Percentiles rank a stretch among this genome's conserved stretches.
Evolutionary conservation across 2,888 invertebrate genomes (phyloP).

Genomic region (Euproctis similis): DNA sequence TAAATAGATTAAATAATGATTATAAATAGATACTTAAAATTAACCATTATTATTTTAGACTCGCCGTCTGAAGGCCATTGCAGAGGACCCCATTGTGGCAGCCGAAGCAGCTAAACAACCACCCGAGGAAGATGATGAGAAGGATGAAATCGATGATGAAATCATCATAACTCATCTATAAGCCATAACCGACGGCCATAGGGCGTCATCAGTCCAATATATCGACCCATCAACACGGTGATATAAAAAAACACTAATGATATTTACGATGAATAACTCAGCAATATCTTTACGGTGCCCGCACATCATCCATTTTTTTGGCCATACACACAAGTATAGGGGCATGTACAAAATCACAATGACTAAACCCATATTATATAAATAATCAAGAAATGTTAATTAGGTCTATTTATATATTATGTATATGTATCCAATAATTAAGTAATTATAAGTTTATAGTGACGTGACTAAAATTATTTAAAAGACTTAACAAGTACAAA

Average conservation of each 20-base stretch:
- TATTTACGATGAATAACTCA: conserved; percentile 6
- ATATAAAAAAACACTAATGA: conserved; percentile 10
- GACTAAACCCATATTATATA: conserved; percentile 25
- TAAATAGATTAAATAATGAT: not conserved
- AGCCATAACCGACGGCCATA: conserved; percentile 15
- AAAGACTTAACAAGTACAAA: conserved; percentile 52
- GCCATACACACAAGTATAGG: conserved; percentile 26
- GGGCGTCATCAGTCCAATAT: conserved; percentile 3
- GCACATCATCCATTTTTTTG: conserved; percentile 17
- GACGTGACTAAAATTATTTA: conserved; percentile 24
- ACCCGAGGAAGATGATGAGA: conserved; percentile 88
- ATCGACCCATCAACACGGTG: conserved; percentile 4
- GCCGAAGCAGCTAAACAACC: conserved; percentile 81
- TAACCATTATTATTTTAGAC: conserved; percentile 50
- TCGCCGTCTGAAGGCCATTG: conserved; percentile 83
- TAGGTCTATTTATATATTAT: conserved; percentile 48
- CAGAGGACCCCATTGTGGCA: conserved; percentile 77
- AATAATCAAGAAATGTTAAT: conserved; percentile 46
- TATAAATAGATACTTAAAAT: not conserved
- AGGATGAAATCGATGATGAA: conserved; percentile 91
- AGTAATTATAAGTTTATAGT: conserved; percentile 29
- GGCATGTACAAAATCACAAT: conserved; percentile 28
- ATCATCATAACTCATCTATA: conserved; percentile 90
- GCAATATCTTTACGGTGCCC: conserved; percentile 8
- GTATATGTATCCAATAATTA: conserved; percentile 47